Percentiles rank a stretch among this genome's conserved stretches.
Conservation (phyloP, 2,113 vertebrate genomes). For the Oreotrochilus melanogaster region DNA sequence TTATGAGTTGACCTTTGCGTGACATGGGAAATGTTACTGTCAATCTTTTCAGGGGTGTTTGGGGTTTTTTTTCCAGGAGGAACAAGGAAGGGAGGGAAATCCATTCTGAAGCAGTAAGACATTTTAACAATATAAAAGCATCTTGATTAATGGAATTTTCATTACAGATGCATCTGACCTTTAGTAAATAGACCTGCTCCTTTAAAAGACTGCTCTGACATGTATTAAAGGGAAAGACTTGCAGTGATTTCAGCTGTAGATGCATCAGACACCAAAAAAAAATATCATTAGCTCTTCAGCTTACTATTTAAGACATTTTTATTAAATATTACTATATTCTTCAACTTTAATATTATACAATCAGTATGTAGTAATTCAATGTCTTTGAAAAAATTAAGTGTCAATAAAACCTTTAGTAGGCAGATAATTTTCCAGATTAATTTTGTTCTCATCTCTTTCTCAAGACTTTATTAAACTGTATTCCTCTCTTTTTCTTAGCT, state of each 20-base stretch:
- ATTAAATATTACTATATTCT: conserved; percentile 45
- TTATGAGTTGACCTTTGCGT: conserved; percentile 17
- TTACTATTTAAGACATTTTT: conserved; percentile 21
- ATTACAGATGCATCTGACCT: conserved; percentile 54
- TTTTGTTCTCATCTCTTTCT: background rate
- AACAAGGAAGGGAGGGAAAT: background rate
- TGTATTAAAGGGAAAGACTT: background rate
- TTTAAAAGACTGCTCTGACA: conserved; percentile 24
- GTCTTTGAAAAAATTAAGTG: conserved; percentile 33
- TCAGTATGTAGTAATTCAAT: conserved; percentile 7
- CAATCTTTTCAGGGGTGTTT: background rate
- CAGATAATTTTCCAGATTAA: conserved; percentile 30
- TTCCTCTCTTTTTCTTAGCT: background rate
- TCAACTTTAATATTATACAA: conserved; percentile 29
- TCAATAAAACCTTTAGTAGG: background rate
- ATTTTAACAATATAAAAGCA: conserved; percentile 26
- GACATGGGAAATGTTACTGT: background rate
- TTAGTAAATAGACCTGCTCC: conserved; percentile 21
- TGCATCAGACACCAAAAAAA: background rate
- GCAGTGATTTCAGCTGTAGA: background rate
- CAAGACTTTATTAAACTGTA: background rate
- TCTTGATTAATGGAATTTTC: conserved; percentile 52
- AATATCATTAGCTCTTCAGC: background rate
- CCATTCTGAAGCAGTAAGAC: background rate
- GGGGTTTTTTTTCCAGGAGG: background rate